Percentiles rank a stretch among this genome's conserved stretches.
Evolutionary conservation across 2,888 invertebrate species (phyloP).

Genomic region (Diarsia rubi): DNA sequence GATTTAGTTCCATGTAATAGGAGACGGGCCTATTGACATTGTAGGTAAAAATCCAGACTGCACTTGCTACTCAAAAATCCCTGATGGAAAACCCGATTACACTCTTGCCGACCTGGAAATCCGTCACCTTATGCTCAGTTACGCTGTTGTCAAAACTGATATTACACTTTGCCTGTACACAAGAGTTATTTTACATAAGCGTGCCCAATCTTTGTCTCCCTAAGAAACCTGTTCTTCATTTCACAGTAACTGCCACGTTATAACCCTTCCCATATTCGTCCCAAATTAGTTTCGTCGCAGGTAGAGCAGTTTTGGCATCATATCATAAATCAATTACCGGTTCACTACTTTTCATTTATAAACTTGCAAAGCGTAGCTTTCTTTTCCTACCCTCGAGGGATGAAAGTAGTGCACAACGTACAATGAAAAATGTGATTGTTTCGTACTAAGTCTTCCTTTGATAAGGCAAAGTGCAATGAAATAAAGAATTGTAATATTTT

Average conservation of each 20-base stretch:
- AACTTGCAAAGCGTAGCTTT: slow-evolving; percentile 19
- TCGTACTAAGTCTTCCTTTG: background rate
- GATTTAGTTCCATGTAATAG: background rate
- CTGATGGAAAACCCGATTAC: background rate
- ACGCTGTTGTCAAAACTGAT: background rate
- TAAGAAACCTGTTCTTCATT: slow-evolving; percentile 32
- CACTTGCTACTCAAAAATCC: background rate
- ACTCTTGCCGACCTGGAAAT: background rate
- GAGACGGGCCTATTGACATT: background rate
- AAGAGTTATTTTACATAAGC: slow-evolving; percentile 27
- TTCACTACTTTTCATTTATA: slow-evolving; percentile 31
- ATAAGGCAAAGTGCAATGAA: background rate
- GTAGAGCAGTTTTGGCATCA: slow-evolving; percentile 27
- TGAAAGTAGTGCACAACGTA: background rate
- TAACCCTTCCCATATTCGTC: slow-evolving; percentile 18
- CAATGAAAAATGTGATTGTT: slow-evolving; percentile 12
- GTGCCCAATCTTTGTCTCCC: slow-evolving; percentile 38
- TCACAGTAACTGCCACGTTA: slow-evolving; percentile 1
- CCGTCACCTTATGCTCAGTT: background rate
- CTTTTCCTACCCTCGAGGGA: background rate
- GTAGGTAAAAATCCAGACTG: background rate
- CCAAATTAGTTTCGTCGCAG: slow-evolving; percentile 44
- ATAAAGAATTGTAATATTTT: background rate
- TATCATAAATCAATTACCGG: slow-evolving; percentile 36
- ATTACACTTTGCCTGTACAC: background rate